These are phyloP conservation scores for Nowickia ferox DNA, from an alignment of 2,888 invertebrate genomes.

Conservation along the genomic window DNA sequence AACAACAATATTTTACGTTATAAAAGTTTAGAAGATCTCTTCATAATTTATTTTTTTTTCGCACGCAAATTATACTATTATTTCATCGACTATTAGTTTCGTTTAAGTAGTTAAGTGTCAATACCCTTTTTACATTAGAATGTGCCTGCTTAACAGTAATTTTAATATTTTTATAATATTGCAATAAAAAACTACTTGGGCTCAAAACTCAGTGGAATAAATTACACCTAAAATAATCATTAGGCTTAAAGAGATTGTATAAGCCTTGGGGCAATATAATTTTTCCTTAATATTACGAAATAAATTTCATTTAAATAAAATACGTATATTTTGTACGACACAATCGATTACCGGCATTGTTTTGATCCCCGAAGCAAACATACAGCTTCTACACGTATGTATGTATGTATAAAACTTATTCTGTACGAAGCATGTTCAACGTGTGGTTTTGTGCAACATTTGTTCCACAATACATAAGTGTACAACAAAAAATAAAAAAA, in stretches of 20 bases:
- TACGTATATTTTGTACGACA: neutral
- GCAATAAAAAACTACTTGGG: no score
- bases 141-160: no score
- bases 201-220: neutral
- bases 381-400: neutral
- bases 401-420: conserved; percentile 6
- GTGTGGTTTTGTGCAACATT: conserved; percentile 66
- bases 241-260: conserved; percentile 16
- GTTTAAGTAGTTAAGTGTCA: no score
- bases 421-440: conserved; percentile 45
- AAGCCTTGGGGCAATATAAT: conserved; percentile 1
- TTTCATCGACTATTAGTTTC: no score
- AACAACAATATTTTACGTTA: no score
- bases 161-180: no score
- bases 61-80: no score
- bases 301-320: conserved; percentile 45
- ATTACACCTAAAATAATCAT: neutral
- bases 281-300: conserved; percentile 28
- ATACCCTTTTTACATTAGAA: no score
- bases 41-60: no score
- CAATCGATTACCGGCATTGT: conserved; percentile 49
- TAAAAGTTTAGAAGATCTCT: no score
- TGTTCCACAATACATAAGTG: conserved; percentile 23
- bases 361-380: conserved; percentile 38
- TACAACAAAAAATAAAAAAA: neutral